Evolutionary conservation across 2,113 vertebrate genomes (phyloP), one percentile per base, ranked within the genome.

Genomic region (Morone chrysops): DNA sequence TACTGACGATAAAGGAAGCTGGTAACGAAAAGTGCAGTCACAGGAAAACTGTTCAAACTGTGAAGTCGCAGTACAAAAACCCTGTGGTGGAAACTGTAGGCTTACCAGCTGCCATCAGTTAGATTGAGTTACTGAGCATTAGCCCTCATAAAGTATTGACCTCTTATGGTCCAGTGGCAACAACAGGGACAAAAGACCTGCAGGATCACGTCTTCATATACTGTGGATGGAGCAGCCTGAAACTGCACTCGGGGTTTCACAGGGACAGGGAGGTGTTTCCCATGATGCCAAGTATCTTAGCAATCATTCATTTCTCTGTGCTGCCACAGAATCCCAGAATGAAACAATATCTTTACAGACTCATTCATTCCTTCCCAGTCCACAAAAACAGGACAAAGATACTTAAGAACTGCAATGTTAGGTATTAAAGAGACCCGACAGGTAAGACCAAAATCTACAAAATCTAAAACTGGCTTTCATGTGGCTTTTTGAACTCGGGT

Each of bases 31-130:
- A 16, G 10, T 25, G 40, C 10, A 50, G 17, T n/a, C 45, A 47
- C 45, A 40, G 9, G 16, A 51, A 66, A 36, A 40, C 4, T 2
- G n/a, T 48, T 31, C 61, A 80, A 59, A 11, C 11, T 60, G 13
- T 45, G 76, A 36, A 75, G 51, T 36, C 57, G 59, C 31, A 53
- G 45, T 10, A 43, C 47, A 53, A 69, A 76, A 43, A 12, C 22
- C n/a, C 31, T 3, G 20, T 22, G 16, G n/a, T 12, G 41, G 25
- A 78, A 67, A 72, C 54, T 77, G 54, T 54, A 14, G 20, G 20
- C 60, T 47, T 38, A 69, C 60, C 80, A 40, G 36, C 84, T 81
- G 82, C 87, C 83, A 83, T 18, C 87, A 13, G 61, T 67, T 38
- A 60, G 70, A 66, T 83, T 80, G 41, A 78, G 68, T 84, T 81